Evolutionary conservation across 2,797 vertebrate genomes (phyloP).

Genomic region (Sebastes oblongus): DNA sequence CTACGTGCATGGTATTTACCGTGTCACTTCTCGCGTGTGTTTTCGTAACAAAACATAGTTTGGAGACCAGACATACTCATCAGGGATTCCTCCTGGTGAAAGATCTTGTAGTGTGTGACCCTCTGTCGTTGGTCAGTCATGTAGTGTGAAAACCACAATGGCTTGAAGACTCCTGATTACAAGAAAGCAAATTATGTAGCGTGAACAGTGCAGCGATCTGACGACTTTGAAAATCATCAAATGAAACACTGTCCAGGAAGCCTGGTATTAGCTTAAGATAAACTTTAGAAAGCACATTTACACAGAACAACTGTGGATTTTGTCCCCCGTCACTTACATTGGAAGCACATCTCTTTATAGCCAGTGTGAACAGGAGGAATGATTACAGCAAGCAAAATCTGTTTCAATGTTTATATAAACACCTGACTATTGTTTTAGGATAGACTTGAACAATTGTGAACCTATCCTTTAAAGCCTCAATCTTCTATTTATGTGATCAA

Average conservation of each 20-base stretch:
- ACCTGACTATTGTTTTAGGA: background rate
- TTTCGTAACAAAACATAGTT: background rate
- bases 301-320: background rate
- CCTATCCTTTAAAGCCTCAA: background rate
- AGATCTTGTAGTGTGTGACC: background rate
- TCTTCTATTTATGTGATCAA: background rate
- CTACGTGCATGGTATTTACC: fast-evolving
- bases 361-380: background rate
- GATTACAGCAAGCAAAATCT: background rate
- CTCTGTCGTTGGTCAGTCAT: background rate
- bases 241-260: background rate
- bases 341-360: too few species aligned
- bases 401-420: background rate
- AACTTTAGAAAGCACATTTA: background rate
- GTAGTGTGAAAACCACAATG: background rate
- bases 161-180: background rate
- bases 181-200: background rate
- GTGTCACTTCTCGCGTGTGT: background rate
- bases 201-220: background rate
- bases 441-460: background rate
- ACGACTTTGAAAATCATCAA: background rate
- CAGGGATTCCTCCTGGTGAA: background rate
- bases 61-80: background rate
- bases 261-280: background rate
- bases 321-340: background rate